Evolutionary conservation across 2,113 vertebrate species (phyloP), one percentile per base, ranked within the genome.

Genomic region (Tupaia chinensis): DNA sequence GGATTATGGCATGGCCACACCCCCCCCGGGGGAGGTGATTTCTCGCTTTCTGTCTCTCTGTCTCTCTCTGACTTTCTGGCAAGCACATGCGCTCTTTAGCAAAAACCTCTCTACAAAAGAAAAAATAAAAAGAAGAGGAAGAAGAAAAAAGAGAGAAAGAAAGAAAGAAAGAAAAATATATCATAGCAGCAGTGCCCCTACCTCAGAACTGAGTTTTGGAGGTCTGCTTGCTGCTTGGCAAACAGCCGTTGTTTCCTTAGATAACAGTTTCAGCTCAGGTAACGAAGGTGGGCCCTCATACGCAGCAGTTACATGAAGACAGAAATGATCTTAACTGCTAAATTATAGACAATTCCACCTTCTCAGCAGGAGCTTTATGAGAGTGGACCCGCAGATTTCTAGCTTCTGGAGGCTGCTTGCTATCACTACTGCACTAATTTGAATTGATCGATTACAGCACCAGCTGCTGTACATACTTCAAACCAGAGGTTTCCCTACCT

Each of bases 301-400:
- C n/a, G 61, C 61, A n/a, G 69, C 23, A 84, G 65, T 68, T 53
- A 10, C 14, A 23, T 22, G 14, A 92, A 66, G 74, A 94, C 13
- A 93, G 44, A 97, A 97, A 94, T 66, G 29, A 84, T 29, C 34
- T 81, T 76, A 61, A 89, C 9, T 93, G 58, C 73, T 44, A 77
- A 89, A 95, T 16, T 87, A 61, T 72, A 81, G 58, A 90, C 60
- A 89, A 84, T 53, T 69, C 27, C 20, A 56, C n/a, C 27, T 74
- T 93, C 94, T 95, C 92, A 88, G 83, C 92, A 95, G 79, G 32
- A 97, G 44, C 56, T 87, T 85, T 87, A 66, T 58, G 44, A 91
- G 25, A 65, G 12, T 74, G 20, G 58, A 53, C 15, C 17, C 27
- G 69, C 17, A 77, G 74, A 90, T 84, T 82, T 94, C 65, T 94